Evolutionary conservation across 2,888 invertebrate genomes (phyloP), one percentile per base, ranked within the genome.

Genomic region (Bellardia pandia): DNA sequence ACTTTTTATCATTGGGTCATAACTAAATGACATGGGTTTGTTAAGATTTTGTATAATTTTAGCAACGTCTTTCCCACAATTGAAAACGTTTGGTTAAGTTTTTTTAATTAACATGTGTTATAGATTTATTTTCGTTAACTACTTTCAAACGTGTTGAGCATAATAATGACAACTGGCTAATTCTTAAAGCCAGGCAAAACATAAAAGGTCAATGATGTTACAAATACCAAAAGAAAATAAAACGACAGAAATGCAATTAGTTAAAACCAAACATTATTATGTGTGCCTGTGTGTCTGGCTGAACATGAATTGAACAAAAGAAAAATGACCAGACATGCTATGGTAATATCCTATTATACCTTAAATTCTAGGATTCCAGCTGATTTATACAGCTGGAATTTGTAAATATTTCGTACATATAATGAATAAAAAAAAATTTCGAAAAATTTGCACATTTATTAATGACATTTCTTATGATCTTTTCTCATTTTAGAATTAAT

Each of bases 71-170:
- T 48, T 80, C 51, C 42, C 58, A 69, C 23, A 78, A 30, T 23
- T 14, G 37, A 9, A 37, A 58, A 68, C 3, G 33, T 30, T 68
- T 23, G 2, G 3, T 23, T 30, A 62, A 64, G 40, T 8, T 51
- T 16, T 51, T 71, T 76, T 51, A 64, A 80, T 72, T 85, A 81
- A 33, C 76, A 80, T 64, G 64, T 85, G 80, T 51, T 51, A 11
- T 13, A 45, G 80, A 76, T 80, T 60, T 60, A 30, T n/a, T 71
- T 71, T 45, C 56, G 48, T n/a, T 76, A 66, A 64, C 68, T 42
- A 23, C 45, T 74, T 23, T 51, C 9, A 56, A 68, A 75, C 45
- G 66, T 48, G 58, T 56, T 66, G 56, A 45, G 71, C 60, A 76
- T 84, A 78, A 45, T 56, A 40, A 51, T 60, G 30, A 33, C 40